These are phyloP conservation scores for Oxytorus armatus DNA, from an alignment of 2,888 invertebrate species.

Conservation along the genomic window DNA sequence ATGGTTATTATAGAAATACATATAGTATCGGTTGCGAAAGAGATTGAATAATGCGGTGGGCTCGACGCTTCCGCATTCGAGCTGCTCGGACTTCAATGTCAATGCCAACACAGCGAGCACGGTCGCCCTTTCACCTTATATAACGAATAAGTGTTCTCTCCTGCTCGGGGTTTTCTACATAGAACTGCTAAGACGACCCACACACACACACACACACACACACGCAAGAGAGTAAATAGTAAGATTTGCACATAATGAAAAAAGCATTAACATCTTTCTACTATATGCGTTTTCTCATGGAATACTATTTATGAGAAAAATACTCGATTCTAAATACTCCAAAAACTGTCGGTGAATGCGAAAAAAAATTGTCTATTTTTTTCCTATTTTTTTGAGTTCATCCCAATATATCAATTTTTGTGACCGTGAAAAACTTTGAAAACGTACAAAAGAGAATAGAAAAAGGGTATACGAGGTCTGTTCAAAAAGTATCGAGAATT, in stretches of 20 bases:
- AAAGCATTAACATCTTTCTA: background rate
- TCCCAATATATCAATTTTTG: too few relatives aligned
- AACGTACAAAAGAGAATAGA: too few relatives aligned
- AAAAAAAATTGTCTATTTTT: too few relatives aligned
- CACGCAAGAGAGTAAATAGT: background rate
- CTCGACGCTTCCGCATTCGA: constrained; percentile 80
- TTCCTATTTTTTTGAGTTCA: too few relatives aligned
- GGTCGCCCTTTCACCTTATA: constrained; percentile 84
- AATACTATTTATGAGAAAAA: too few relatives aligned
- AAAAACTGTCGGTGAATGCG: too few relatives aligned
- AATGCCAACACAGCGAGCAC: constrained; percentile 77
- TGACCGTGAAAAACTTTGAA: too few relatives aligned
- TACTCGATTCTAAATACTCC: too few relatives aligned
- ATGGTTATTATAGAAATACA: background rate
- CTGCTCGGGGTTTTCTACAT: constrained; percentile 43
- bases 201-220: background rate
- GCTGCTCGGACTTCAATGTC: constrained; percentile 82
- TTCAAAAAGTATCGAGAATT: too few relatives aligned
- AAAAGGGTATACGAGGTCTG: too few relatives aligned
- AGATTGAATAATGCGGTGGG: constrained; percentile 82
- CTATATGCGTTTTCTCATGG: too few relatives aligned
- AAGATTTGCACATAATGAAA: background rate
- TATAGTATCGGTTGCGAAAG: constrained; percentile 79
- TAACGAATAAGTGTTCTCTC: constrained; percentile 75
- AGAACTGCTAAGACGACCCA: constrained; percentile 8